Evolutionary conservation across 2,113 vertebrate species (phyloP).

Genomic region (Vulpes ferrilata): DNA sequence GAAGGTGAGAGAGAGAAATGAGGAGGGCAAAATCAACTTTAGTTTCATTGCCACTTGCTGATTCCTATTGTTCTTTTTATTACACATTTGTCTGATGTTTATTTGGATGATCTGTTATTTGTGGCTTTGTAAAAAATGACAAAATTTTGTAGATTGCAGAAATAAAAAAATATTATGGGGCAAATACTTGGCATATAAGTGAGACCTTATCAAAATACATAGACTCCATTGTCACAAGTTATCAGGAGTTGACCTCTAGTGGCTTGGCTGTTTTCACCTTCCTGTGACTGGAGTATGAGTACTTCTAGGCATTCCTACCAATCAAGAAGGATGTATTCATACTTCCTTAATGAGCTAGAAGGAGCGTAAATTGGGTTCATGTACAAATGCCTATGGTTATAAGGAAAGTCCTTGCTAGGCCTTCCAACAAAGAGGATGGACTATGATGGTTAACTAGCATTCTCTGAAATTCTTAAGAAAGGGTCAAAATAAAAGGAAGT

Average conservation of each 20-base stretch:
- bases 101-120: not conserved
- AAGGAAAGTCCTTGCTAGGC: conserved; percentile 12
- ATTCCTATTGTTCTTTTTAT: not conserved
- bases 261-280: not conserved
- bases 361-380: conserved; percentile 40
- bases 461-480: conserved; percentile 39
- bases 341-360: conserved; percentile 49
- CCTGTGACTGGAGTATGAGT: not conserved
- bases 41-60: not conserved
- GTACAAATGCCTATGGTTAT: conserved; percentile 53
- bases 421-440: not conserved
- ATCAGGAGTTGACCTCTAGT: not conserved
- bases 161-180: not conserved
- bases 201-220: not conserved
- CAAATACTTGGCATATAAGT: not conserved
- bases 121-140: not conserved
- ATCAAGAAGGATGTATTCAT: not conserved
- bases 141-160: not conserved
- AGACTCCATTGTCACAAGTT: not conserved
- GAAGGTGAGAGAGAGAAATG: not conserved
- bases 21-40: not conserved
- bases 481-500: conserved; percentile 37
- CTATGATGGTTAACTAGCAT: conserved; percentile 17
- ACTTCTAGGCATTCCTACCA: conserved; percentile 19
- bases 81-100: not conserved